These are phyloP conservation scores for Adineta ricciae DNA, from an alignment of 2,888 invertebrate genomes.

Conservation along the genomic window DNA sequence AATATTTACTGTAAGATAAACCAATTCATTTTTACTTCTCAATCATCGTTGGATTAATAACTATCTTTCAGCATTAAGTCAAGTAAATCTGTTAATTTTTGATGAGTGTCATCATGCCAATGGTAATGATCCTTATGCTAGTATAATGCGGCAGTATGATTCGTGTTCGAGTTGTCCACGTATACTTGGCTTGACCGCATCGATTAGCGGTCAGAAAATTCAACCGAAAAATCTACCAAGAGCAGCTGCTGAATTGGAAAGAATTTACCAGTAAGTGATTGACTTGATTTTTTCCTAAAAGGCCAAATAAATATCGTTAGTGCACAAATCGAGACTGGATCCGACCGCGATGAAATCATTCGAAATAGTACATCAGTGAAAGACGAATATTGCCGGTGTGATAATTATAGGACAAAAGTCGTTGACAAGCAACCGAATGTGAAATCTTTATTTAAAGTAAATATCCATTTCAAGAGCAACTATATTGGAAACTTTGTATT, in stretches of 20 bases:
- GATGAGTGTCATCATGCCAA: conserved; percentile 84
- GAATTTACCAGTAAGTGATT: conserved; percentile 23
- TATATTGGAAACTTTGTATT: not conserved
- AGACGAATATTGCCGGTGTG: not conserved
- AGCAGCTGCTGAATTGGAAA: not conserved
- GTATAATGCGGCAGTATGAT: conserved; percentile 54
- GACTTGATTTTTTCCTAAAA: not conserved
- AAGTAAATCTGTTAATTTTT: conserved; percentile 70
- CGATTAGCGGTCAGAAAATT: conserved; percentile 45
- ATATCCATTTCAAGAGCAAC: not conserved
- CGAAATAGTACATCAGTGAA: not conserved
- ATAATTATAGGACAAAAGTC: not conserved
- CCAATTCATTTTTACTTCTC: not conserved
- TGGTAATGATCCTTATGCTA: conserved; percentile 68
- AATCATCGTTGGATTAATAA: not conserved
- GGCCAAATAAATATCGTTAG: not conserved
- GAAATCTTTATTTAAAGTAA: not conserved
- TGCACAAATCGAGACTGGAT: not conserved
- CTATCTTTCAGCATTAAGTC: conserved; percentile 49
- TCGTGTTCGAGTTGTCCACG: conserved; percentile 55
- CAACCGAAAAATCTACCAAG: not conserved
- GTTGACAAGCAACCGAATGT: not conserved
- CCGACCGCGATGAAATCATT: not conserved
- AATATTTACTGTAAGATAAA: not conserved
- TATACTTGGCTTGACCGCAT: conserved; percentile 76